Conservation (phyloP, 2,888 invertebrate species). For the Rhimphoctona megacephalus region DNA sequence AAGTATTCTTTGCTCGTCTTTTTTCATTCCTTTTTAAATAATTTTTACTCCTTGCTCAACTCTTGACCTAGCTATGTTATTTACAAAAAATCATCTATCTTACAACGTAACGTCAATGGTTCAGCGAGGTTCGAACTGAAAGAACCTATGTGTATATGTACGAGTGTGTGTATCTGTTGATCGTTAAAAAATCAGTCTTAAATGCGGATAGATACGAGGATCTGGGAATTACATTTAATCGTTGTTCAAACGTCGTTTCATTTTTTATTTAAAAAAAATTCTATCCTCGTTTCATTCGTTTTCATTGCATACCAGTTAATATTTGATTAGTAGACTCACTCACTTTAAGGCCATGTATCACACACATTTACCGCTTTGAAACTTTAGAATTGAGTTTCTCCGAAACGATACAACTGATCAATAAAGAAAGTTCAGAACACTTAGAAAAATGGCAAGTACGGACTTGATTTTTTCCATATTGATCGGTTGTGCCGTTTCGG, state of each 20-base stretch:
- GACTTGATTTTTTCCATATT: background rate
- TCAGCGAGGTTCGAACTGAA: constrained; percentile 66
- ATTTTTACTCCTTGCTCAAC: constrained; percentile 48
- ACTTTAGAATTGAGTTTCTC: background rate
- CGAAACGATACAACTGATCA: background rate
- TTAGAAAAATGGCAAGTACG: background rate
- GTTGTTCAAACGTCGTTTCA: constrained; percentile 73
- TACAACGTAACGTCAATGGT: constrained; percentile 64
- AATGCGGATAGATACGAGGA: constrained; percentile 75
- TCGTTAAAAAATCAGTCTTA: constrained; percentile 82
- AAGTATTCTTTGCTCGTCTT: constrained; percentile 39
- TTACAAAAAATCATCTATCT: constrained; percentile 73
- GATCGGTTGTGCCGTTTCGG: background rate
- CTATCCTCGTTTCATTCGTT: constrained; percentile 22
- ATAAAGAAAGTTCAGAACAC: background rate
- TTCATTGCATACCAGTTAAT: constrained; percentile 38
- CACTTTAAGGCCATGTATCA: background rate
- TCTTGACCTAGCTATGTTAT: constrained; percentile 71
- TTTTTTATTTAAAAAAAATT: constrained; percentile 6
- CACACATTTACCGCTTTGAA: background rate
- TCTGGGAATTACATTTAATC: constrained; percentile 73
- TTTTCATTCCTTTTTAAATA: constrained; percentile 17
- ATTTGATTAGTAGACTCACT: constrained; percentile 39
- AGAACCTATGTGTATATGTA: constrained; percentile 36
- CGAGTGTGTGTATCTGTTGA: constrained; percentile 31